Percentiles rank a stretch among this genome's conserved stretches.
These are phyloP conservation scores for Phalacrocorax pelagicus DNA, from an alignment of 2,113 vertebrate genomes.

Conservation along the genomic window DNA sequence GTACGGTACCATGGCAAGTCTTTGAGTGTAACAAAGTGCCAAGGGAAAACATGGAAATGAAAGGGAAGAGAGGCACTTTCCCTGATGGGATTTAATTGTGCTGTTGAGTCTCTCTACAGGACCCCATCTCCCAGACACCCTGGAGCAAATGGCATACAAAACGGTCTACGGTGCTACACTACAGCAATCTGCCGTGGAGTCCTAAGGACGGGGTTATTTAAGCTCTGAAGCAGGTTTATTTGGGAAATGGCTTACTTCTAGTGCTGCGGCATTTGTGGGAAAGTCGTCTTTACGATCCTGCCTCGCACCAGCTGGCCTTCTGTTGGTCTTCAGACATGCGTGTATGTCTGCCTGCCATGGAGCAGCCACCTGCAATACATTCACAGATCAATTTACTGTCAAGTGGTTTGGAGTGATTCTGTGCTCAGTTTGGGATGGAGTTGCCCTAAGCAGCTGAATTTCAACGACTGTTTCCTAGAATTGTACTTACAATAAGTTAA, in stretches of 20 bases:
- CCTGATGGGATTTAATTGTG: neutral
- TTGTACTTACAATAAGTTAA: neutral
- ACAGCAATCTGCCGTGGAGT: neutral
- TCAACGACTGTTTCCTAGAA: neutral
- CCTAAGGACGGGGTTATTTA: neutral
- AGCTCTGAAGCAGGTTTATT: neutral
- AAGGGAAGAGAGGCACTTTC: neutral
- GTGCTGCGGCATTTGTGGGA: neutral
- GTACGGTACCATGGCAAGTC: neutral
- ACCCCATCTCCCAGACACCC: neutral
- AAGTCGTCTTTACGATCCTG: fast-evolving
- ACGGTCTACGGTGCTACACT: neutral
- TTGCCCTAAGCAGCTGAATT: neutral
- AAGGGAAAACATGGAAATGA: neutral
- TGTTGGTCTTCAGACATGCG: neutral
- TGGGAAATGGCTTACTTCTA: neutral
- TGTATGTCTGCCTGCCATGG: neutral
- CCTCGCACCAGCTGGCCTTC: neutral
- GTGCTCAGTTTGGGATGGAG: neutral
- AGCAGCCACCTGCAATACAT: neutral
- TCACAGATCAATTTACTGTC: neutral
- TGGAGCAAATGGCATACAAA: neutral
- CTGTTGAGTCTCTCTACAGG: neutral
- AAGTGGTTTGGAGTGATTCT: neutral
- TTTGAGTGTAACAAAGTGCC: neutral